Evolutionary conservation across 2,797 vertebrate species (phyloP).

Genomic region (Coracias cyanogaster): DNA sequence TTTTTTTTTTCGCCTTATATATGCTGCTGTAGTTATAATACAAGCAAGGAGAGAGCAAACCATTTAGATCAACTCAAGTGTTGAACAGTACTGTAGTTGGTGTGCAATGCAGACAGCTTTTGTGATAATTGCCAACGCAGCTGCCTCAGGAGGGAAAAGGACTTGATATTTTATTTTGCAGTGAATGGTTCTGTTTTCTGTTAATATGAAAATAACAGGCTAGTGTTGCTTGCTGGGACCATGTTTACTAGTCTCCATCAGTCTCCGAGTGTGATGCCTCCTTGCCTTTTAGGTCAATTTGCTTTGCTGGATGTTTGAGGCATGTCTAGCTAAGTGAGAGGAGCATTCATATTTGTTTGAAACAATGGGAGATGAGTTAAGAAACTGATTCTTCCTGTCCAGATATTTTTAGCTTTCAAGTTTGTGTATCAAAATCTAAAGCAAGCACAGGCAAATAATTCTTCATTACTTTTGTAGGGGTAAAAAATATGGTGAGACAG

Average conservation of each 20-base stretch:
- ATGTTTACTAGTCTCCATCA: neutral
- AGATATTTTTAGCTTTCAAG: neutral
- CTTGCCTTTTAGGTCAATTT: neutral
- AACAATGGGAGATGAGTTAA: neutral
- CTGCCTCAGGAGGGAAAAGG: neutral
- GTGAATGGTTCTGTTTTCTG: neutral
- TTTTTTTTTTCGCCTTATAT: fast-evolving
- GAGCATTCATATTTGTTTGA: fast-evolving
- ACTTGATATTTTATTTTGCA: neutral
- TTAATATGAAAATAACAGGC: neutral
- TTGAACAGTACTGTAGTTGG: fast-evolving
- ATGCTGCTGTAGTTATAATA: neutral
- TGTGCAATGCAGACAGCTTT: neutral
- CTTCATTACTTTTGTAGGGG: slow-evolving; percentile 77
- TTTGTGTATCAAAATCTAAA: neutral
- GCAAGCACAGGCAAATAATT: neutral
- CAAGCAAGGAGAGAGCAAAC: fast-evolving
- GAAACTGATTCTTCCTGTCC: neutral
- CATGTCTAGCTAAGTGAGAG: neutral
- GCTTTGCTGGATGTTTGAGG: neutral
- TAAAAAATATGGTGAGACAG: slow-evolving; percentile 94
- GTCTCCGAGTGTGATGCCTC: neutral
- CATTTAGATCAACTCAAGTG: neutral
- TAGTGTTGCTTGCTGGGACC: neutral
- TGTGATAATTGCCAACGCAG: neutral